phyloP scores from a whole-genome alignment of 2,797 vertebrate genomes.

The Pangasius krempfi region DNA sequence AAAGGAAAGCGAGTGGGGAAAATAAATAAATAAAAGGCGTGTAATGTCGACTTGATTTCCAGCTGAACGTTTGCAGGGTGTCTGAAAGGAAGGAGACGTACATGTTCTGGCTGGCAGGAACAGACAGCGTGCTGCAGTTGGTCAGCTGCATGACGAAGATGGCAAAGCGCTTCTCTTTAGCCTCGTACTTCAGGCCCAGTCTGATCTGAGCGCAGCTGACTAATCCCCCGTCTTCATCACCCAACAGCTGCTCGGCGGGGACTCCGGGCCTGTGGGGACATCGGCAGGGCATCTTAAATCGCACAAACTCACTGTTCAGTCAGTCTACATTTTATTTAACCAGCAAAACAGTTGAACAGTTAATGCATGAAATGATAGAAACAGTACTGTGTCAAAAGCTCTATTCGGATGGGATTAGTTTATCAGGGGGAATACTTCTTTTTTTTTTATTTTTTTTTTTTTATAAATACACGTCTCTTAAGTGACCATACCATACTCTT shows the following conservation, averaged over 20 bases:
- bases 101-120: slow-evolving; percentile 85
- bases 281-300: neutral
- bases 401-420: neutral
- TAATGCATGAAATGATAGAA: neutral
- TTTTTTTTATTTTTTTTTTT: no score
- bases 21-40: neutral
- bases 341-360: neutral
- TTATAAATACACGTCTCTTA: neutral
- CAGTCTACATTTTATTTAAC: neutral
- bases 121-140: slow-evolving; percentile 80
- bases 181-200: slow-evolving; percentile 89
- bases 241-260: slow-evolving; percentile 77
- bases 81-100: slow-evolving; percentile 65
- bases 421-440: neutral
- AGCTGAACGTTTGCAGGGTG: neutral
- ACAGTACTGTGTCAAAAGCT: neutral
- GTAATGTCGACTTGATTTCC: neutral
- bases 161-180: slow-evolving; percentile 87
- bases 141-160: slow-evolving; percentile 85
- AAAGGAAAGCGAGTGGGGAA: neutral
- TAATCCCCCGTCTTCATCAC: slow-evolving; percentile 76
- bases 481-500: neutral
- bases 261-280: slow-evolving; percentile 71
- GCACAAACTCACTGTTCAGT: neutral
- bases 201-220: slow-evolving; percentile 84